A percentile compares a stretch with the other conserved stretches of the same genome.
Evolutionary conservation across 2,888 invertebrate genomes (phyloP).

Genomic region (Scaptomyza cyrtandrae): DNA sequence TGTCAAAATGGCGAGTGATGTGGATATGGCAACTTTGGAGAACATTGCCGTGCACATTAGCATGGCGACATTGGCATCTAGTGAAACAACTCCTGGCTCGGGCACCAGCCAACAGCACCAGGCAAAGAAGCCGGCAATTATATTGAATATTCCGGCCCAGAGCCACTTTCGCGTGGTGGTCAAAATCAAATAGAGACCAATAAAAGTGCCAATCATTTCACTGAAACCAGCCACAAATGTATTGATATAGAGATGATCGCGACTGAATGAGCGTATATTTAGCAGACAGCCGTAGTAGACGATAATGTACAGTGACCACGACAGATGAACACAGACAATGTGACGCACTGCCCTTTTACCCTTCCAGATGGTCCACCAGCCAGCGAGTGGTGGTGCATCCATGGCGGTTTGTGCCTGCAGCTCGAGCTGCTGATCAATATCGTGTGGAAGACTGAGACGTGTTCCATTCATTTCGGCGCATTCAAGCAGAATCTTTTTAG

Average conservation of each 20-base stretch:
- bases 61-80: conserved; percentile 77
- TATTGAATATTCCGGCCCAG: conserved; percentile 83
- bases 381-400: conserved; percentile 82
- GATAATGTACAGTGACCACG: conserved; percentile 84
- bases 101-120: conserved; percentile 84
- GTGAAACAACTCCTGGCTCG: conserved; percentile 71
- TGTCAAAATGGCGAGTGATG: conserved; percentile 83
- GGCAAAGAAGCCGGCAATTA: conserved; percentile 83
- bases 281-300: conserved; percentile 85
- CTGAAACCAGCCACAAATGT: conserved; percentile 84
- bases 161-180: conserved; percentile 83
- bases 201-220: conserved; percentile 84
- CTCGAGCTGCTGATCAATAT: conserved; percentile 84
- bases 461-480: conserved; percentile 84
- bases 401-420: conserved; percentile 83
- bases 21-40: conserved; percentile 84
- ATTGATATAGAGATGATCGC: conserved; percentile 84
- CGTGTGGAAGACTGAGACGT: conserved; percentile 82
- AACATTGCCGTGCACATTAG: conserved; percentile 84
- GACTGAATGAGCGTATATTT: conserved; percentile 85
- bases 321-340: conserved; percentile 83
- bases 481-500: conserved; percentile 83
- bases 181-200: conserved; percentile 83
- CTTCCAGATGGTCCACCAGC: conserved; percentile 84
- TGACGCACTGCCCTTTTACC: conserved; percentile 82